Evolutionary conservation across 2,888 invertebrate species (phyloP).

Genomic region (Incurvaria masculella): DNA sequence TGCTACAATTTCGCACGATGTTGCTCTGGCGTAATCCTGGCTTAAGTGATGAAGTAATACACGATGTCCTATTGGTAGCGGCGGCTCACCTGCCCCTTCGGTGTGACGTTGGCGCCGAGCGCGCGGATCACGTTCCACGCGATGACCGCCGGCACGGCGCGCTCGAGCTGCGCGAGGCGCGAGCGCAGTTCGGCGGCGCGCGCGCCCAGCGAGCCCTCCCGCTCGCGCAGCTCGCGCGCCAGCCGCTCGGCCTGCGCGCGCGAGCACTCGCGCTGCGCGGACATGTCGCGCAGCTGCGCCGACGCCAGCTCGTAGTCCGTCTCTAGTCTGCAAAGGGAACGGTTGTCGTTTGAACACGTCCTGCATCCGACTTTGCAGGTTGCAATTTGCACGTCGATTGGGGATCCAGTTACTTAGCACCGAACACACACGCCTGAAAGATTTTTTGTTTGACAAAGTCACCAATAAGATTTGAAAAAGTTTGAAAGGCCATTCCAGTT

Average conservation of each 20-base stretch:
- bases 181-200: conserved; percentile 57
- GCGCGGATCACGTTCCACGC: conserved; percentile 57
- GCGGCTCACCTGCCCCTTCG: conserved; percentile 27
- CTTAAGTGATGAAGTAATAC: no score
- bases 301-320: conserved; percentile 60
- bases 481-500: no score
- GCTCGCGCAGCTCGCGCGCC: conserved; percentile 33
- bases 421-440: no score
- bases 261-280: conserved; percentile 54
- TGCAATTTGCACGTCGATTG: no score
- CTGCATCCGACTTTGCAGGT: no score
- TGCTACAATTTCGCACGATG: no score
- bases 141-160: conserved; percentile 60
- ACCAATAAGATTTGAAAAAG: no score
- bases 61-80: conserved; percentile 3
- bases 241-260: conserved; percentile 47
- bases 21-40: no score
- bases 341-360: no score
- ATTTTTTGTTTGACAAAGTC: no score
- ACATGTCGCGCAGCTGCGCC: conserved; percentile 58
- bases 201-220: conserved; percentile 49
- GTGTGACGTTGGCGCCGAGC: conserved; percentile 28
- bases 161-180: conserved; percentile 56
- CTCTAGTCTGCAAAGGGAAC: conserved; percentile 56
- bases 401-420: no score